Evolutionary conservation across 2,113 vertebrate genomes (phyloP), one percentile per base, ranked within the genome.

Genomic region (Chascanopsetta lugubris): DNA sequence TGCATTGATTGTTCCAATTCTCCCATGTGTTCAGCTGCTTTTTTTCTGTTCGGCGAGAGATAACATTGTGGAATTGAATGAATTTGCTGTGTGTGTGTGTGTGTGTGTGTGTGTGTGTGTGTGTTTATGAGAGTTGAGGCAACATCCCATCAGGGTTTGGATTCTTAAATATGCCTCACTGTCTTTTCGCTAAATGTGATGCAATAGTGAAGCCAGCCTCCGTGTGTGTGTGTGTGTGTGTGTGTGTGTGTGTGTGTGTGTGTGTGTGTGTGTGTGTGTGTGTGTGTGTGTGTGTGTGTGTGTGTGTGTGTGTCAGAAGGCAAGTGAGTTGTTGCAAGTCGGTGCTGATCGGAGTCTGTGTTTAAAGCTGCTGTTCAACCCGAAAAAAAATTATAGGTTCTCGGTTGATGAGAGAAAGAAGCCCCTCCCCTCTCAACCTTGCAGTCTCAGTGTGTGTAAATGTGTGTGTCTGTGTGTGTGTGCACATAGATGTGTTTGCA

Each of bases 321-420:
- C 5, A 5, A 1, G 13, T 36, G 34, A 5, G 13, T 38, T 4
- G 4, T 63, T 76, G 59, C 30, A 53, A 74, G 64, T 79, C 66
- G 12, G 72, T 45, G 53, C 78, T 82, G 78, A 83, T 73, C 72
- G 72, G 62, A 66, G 58, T 72, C 69, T 76, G 59, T 84, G 74
- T 85, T 88, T 84, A 76, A 79, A 56, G 62, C 83, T 72, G 63
- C 71, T 84, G 89, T 88, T 82, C 63, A 85, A 84, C 78, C 82
- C 54, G 47, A 51, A 86, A n/a, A n/a, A n/a, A 91, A 91, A 89
- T 91, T 85, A 88, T 75, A 79, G 80, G 84, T 88, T 84, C 70
- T 84, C 50, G 64, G 59, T 87, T 82, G 79, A 86, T 86, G 82
- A 77, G 75, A 36, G 65, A 75, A 71, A 78, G 74, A 79, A 83